Evolutionary conservation across 92 coral and sea anemone species (phyloP), one percentile per base, ranked within the genome.

Genomic region (Epizoanthus scotinus): DNA sequence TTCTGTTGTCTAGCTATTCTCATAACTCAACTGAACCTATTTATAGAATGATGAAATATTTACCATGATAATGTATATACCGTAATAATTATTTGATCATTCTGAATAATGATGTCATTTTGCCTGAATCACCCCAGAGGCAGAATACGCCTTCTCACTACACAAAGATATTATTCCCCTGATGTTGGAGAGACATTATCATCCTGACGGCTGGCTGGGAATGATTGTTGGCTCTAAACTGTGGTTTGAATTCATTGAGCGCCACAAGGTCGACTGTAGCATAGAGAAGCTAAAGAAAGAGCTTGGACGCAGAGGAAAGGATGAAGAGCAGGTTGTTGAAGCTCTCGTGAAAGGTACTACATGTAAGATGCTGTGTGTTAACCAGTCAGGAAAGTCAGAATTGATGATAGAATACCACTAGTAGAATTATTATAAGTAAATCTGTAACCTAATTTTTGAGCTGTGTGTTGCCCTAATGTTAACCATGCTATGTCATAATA

Each of bases 201-300:
- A 84, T 29, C 97, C 97, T 25, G 91, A 85, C 36, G 97, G 97
- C 62, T 92, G 97, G 97, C 91, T 92, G 7, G 97, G 97, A 29
- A 85, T 92, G 78, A 90, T 92, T 10, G 84, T 92, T 87, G 97
- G 97, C 67, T 77, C 97, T 9, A 92, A 92, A 62, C 85, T 92
- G 44, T 92, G 97, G 97, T 87, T 92, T 72, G 94, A 92, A 79
- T 87, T 92, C 83, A 64, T 84, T 17, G 91, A 81, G 4, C 83
- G 84, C 52, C 83, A 77, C 19, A 87, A 77, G 72, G 22, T 92
- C 22, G 90, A 87, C 38, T n/a, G 70, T 56, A 87, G 87, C 52
- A 31, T 78, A 8, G 85, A 85, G n/a, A 91, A 92, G 67, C 90
- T 92, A 1, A 38, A 60, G 29, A 87, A 80, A 55, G 97, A 92